Evolutionary conservation across 2,797 vertebrate species (phyloP).

Genomic region (Chanos chanos): DNA sequence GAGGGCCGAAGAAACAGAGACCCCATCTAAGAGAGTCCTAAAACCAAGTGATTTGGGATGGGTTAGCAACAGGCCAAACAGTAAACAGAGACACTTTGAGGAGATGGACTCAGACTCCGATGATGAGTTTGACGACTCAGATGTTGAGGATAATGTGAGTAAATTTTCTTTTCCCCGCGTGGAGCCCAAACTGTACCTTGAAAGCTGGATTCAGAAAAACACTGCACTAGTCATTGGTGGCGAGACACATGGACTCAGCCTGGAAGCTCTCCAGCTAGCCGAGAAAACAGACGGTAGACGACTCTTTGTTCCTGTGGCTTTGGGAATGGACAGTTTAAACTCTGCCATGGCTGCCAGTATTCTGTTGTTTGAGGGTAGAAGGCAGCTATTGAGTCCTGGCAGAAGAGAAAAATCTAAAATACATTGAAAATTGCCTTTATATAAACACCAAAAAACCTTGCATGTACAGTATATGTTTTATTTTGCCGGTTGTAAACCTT

Average conservation of each 20-base stretch:
- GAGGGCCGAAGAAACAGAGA: fast-evolving
- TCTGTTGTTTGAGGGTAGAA: constrained; percentile 87
- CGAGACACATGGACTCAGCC: constrained; percentile 82
- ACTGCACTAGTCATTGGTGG: constrained; percentile 85
- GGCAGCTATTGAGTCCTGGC: constrained; percentile 68
- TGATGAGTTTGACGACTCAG: constrained; percentile 43
- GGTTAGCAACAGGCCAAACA: constrained; percentile 52
- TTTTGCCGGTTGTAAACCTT: too few relatives aligned
- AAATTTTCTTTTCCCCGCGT: constrained; percentile 55
- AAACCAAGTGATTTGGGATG: constrained; percentile 61
- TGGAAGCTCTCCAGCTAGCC: constrained; percentile 72
- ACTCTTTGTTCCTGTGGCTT: constrained; percentile 79
- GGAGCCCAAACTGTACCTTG: constrained; percentile 68
- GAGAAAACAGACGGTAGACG: constrained; percentile 71
- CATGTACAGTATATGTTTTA: too few relatives aligned
- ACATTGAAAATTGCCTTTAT: neutral
- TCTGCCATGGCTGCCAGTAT: constrained; percentile 87
- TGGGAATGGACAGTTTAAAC: constrained; percentile 84
- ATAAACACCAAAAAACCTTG: too few relatives aligned
- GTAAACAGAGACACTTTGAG: constrained; percentile 33
- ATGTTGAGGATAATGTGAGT: neutral
- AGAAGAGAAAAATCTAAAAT: constrained; percentile 28
- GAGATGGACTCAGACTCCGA: constrained; percentile 53
- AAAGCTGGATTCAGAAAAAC: constrained; percentile 74
- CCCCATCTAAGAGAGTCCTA: constrained; percentile 23